These are phyloP conservation scores for Stenurella melanura DNA, from an alignment of 2,888 invertebrate genomes.

Conservation along the genomic window DNA sequence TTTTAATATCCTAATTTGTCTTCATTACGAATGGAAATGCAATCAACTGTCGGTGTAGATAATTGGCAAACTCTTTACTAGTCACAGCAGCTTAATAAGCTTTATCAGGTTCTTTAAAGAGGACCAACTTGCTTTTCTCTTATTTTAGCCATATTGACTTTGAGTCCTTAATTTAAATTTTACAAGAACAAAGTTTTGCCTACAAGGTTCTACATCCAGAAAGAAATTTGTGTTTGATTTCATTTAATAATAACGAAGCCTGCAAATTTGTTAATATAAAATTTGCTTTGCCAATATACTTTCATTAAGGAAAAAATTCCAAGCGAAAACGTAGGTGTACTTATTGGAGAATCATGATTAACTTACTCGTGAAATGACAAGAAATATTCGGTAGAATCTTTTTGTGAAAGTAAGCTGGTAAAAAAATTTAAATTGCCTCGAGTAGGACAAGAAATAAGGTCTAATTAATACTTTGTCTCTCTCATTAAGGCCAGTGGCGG, in stretches of 20 bases:
- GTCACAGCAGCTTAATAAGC: slow-evolving; percentile 56
- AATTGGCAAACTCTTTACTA: slow-evolving; percentile 61
- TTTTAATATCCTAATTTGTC: slow-evolving; percentile 66
- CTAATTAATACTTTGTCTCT: no score
- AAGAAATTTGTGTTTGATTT: not conserved
- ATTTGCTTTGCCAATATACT: not conserved
- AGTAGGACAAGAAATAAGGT: no score
- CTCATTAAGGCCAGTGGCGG: no score
- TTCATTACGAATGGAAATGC: slow-evolving; percentile 67
- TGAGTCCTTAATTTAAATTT: slow-evolving; percentile 10
- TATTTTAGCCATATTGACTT: slow-evolving; percentile 24
- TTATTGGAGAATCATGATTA: no score
- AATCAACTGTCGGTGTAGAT: slow-evolving; percentile 64
- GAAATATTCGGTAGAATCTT: not conserved
- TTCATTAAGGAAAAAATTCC: not conserved
- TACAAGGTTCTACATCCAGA: not conserved
- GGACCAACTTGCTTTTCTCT: slow-evolving; percentile 45
- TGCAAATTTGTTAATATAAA: not conserved
- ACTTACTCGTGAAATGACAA: no score
- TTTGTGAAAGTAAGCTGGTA: not conserved
- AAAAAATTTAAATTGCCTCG: no score
- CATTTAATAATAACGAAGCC: not conserved
- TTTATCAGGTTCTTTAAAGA: slow-evolving; percentile 55
- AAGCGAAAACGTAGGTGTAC: no score
- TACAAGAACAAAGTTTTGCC: slow-evolving; percentile 1